Evolutionary conservation across 2,797 vertebrate genomes (phyloP).

Genomic region (Dryobates pubescens): DNA sequence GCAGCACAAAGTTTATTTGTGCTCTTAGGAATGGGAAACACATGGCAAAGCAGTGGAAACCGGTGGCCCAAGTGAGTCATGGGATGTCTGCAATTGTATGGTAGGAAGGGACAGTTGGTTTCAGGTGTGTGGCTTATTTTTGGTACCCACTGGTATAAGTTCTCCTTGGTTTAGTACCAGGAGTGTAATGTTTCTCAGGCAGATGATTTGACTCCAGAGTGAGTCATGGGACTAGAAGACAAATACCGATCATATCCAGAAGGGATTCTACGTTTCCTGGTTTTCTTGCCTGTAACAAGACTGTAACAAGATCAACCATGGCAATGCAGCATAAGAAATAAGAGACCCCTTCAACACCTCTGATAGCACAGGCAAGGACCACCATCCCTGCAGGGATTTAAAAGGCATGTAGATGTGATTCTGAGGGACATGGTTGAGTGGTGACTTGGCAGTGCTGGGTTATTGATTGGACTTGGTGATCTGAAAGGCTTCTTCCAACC

Average conservation of each 20-base stretch:
- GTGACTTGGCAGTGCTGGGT: no score
- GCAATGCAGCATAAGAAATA: background rate
- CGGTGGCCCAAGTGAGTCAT: background rate
- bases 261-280: background rate
- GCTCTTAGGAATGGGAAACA: background rate
- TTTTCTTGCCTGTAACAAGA: background rate
- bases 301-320: background rate
- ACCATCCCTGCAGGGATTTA: no score
- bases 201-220: background rate
- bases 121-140: background rate
- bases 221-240: background rate
- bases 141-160: no score
- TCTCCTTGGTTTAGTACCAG: background rate
- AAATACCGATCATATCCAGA: fast-evolving
- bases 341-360: background rate
- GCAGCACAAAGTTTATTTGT: background rate
- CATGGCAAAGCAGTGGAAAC: background rate
- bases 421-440: no score
- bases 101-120: background rate
- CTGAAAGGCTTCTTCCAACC: background rate
- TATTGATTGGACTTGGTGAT: background rate
- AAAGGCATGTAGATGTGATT: no score
- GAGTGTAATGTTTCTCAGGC: background rate
- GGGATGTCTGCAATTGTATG: background rate
- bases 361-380: background rate